Base-by-base conservation (phyloP, 2,113 vertebrate genomes). In the Archilochus colubris region DNA sequence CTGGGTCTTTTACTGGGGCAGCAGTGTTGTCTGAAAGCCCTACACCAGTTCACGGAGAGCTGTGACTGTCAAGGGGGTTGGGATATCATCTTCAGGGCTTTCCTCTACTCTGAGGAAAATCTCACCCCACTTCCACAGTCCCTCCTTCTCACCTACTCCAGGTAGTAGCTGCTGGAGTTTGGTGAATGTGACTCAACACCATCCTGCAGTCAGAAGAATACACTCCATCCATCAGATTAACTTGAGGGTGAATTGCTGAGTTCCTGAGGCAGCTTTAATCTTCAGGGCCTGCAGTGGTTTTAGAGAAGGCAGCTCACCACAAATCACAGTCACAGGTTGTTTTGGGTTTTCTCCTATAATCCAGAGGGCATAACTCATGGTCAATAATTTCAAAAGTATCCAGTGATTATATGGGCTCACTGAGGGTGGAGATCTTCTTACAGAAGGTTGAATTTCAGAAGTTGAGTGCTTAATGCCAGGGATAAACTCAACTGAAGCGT, bases 361-460 rank as follows among this genome's bases (percentile, higher is more conserved):
- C 51, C 51, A 73, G 79, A 62, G 36, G 40, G 33, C 51, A 21
- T 54, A 82, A 83, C 27, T 31, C 21, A 48, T n/a, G 43, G 46
- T 43, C 4, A 88, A 1, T 83, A 58, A 81, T 86, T 94, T 62
- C 28, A 46, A 55, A 83, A 77, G 30, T 82, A 66, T 86, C 19
- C 24, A 54, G 24, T 46, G 38, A 58, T 86, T 85, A 63, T 16
- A 12, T 44, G 46, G 18, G 55, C 38, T 86, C 28, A 17, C 2
- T 0, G 5, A 63, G 70, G 51, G 18, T 62, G 76, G 43, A 43
- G 9, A 62, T 66, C 22, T 66, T 48, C 59, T 88, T 70, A 79
- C 51, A 66, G 84, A 86, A 89, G 24, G 25, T 30, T 86, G 75
- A 72, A 80, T 93, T 94, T 88, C 75, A 86, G 59, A 76, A 33